These are phyloP conservation scores for Sebastolobus alascanus DNA, from an alignment of 2,797 vertebrate species.

Conservation along the genomic window DNA sequence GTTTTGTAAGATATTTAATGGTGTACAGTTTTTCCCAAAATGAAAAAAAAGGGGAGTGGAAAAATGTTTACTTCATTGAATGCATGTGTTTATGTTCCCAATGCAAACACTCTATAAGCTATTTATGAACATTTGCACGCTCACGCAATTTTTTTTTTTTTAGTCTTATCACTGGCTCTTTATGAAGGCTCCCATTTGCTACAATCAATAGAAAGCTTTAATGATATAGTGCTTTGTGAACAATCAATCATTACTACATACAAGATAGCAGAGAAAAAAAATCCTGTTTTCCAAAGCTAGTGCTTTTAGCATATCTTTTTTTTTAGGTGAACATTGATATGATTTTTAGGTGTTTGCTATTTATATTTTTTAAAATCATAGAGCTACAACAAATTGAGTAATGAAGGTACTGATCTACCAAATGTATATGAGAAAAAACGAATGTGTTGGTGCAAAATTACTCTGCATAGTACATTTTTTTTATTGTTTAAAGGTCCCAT, in stretches of 20 bases:
- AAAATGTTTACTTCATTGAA: constrained; percentile 75
- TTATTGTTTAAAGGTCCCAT: neutral
- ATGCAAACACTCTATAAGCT: constrained; percentile 70
- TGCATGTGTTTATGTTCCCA: constrained; percentile 75
- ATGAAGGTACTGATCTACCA: constrained; percentile 25
- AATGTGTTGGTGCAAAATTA: constrained; percentile 43
- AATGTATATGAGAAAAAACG: constrained; percentile 21
- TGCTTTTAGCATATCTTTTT: constrained; percentile 25
- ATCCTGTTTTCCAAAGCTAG: neutral
- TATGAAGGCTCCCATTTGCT: constrained; percentile 28
- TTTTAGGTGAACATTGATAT: constrained; percentile 19
- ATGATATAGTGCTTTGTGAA: constrained; percentile 53
- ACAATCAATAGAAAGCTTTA: constrained; percentile 68
- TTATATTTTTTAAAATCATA: constrained; percentile 11
- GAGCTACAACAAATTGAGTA: constrained; percentile 17
- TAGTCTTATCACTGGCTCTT: constrained; percentile 21
- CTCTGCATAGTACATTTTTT: neutral
- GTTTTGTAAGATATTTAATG: constrained; percentile 68
- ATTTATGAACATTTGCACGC: constrained; percentile 46
- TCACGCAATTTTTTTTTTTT: constrained; percentile 8
- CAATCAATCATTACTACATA: constrained; percentile 20
- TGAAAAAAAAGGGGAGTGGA: constrained; percentile 52
- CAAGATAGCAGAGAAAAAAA: constrained; percentile 13
- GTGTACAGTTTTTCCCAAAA: constrained; percentile 64
- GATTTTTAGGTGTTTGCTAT: constrained; percentile 40